These are phyloP conservation scores for Pangasius sanitwongsei DNA, from an alignment of 2,797 vertebrate genomes.

Conservation along the genomic window DNA sequence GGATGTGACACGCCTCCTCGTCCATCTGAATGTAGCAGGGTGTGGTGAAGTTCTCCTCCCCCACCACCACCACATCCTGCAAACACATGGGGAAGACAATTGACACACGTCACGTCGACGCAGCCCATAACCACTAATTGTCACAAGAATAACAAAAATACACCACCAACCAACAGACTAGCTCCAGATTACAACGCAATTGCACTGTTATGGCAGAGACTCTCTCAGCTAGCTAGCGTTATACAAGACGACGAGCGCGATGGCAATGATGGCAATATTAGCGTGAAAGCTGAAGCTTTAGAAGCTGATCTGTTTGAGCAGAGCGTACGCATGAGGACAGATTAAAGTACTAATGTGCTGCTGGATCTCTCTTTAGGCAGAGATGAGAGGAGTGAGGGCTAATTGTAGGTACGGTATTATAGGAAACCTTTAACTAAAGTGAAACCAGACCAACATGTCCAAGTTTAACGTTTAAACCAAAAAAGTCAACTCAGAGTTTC, in stretches of 20 bases:
- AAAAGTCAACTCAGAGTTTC: no score
- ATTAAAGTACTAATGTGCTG: not conserved
- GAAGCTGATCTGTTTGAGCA: not conserved
- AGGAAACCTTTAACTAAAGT: no score
- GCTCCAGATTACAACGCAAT: no score
- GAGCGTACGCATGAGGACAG: not conserved
- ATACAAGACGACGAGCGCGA: not conserved
- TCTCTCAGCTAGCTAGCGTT: not conserved
- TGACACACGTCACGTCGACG: no score
- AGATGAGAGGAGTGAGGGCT: no score
- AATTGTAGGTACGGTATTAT: no score
- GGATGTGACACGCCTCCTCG: slow-evolving; percentile 91
- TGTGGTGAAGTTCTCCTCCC: slow-evolving; percentile 96
- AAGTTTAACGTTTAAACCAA: no score
- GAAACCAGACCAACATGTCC: no score
- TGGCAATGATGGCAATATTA: not conserved
- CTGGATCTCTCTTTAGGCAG: no score
- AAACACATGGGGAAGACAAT: slow-evolving; percentile 25
- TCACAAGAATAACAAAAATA: not conserved
- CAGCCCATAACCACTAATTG: not conserved
- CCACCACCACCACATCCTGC: slow-evolving; percentile 93
- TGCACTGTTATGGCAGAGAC: not conserved
- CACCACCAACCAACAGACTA: not conserved
- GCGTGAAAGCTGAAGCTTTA: not conserved
- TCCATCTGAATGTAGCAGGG: slow-evolving; percentile 97